Conservation (phyloP, 2,797 vertebrate species). For the Phataginus tricuspis region DNA sequence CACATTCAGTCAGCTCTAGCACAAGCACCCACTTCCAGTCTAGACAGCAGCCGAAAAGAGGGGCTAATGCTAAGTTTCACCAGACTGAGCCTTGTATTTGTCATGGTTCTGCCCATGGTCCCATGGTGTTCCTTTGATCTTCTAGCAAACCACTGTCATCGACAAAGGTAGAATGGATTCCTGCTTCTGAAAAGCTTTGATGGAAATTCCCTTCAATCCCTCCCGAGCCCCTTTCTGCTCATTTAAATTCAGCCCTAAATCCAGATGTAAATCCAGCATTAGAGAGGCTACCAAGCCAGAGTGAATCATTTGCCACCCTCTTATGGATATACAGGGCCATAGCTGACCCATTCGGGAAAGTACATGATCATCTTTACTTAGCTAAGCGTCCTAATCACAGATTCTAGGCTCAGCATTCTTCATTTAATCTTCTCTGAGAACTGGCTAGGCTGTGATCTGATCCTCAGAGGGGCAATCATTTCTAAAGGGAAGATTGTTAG, state of each 20-base stretch:
- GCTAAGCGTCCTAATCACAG: conserved; percentile 73
- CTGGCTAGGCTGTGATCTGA: conserved; percentile 40
- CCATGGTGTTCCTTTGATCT: conserved; percentile 88
- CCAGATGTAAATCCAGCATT: conserved; percentile 77
- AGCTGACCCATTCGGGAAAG: conserved; percentile 67
- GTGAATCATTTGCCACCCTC: conserved; percentile 61
- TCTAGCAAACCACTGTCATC: conserved; percentile 87
- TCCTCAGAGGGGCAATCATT: conserved; percentile 65
- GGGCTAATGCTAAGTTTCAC: conserved; percentile 86
- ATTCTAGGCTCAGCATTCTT: conserved; percentile 63
- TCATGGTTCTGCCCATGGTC: conserved; percentile 86
- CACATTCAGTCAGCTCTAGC: conserved; percentile 77
- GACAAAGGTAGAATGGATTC: conserved; percentile 86
- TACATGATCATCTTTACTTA: conserved; percentile 54
- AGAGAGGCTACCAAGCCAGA: background rate
- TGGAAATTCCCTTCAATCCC: conserved; percentile 81
- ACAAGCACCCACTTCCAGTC: conserved; percentile 82
- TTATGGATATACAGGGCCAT: conserved; percentile 13
- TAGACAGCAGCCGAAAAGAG: conserved; percentile 86
- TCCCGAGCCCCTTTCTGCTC: conserved; percentile 56
- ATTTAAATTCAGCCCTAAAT: conserved; percentile 80
- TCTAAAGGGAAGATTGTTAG: conserved; percentile 70
- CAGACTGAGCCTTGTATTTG: conserved; percentile 81
- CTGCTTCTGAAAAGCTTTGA: conserved; percentile 84
- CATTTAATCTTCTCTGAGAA: conserved; percentile 73